phyloP scores from a whole-genome alignment of 2,113 vertebrate genomes.

The Pagrus major region DNA sequence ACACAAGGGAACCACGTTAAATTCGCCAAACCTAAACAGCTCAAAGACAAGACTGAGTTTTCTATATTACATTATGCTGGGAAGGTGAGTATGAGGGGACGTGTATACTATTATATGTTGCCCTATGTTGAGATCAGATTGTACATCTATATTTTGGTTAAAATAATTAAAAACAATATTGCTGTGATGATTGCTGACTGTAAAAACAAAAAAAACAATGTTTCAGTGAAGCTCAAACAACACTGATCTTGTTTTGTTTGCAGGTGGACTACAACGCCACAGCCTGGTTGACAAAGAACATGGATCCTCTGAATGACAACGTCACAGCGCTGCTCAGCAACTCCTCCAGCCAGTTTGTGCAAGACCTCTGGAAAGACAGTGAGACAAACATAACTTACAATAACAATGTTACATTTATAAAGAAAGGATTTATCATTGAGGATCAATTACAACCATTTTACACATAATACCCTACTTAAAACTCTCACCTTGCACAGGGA shows the following conservation, averaged over 20 bases:
- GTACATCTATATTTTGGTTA: not conserved
- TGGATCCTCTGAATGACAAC: conserved; percentile 97
- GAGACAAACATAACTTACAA: conserved; percentile 49
- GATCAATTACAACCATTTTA: not conserved
- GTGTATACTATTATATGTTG: not conserved
- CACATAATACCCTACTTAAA: not conserved
- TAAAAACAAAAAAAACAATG: not conserved
- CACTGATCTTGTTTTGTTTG: conserved; percentile 19
- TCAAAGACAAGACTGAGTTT: conserved; percentile 97
- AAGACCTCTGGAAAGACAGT: conserved; percentile 98
- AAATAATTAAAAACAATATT: not conserved
- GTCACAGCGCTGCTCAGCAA: conserved; percentile 91
- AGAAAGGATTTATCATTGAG: not conserved
- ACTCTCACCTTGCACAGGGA: not conserved
- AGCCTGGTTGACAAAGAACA: conserved; percentile 97
- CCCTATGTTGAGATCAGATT: not conserved
- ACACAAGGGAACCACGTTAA: conserved; percentile 94
- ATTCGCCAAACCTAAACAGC: conserved; percentile 94
- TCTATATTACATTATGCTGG: conserved; percentile 95
- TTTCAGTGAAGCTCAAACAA: not conserved
- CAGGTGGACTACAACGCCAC: conserved; percentile 95
- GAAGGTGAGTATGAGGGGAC: conserved; percentile 81
- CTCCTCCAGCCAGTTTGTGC: conserved; percentile 93
- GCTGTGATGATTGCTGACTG: not conserved
- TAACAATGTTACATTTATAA: not conserved